Evolutionary conservation across 2,888 invertebrate species (phyloP).

Genomic region (Spodoptera picta): DNA sequence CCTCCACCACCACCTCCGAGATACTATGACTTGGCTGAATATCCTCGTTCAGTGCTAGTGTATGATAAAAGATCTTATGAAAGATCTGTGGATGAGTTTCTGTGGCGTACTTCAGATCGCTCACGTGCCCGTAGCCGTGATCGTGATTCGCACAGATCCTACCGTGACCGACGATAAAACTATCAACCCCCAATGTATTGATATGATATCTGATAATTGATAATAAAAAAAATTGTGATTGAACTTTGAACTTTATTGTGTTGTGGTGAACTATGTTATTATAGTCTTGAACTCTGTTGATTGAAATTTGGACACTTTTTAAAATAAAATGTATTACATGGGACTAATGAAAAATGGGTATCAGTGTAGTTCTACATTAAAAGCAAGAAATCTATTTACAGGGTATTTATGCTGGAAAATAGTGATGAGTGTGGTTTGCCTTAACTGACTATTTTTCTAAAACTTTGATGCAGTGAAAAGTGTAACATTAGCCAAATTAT

Average conservation of each 20-base stretch:
- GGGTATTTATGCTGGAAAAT: slow-evolving; percentile 32
- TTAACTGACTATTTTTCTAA: slow-evolving; percentile 22
- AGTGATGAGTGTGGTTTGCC: slow-evolving; percentile 38
- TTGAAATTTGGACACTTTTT: slow-evolving; percentile 49
- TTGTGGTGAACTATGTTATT: slow-evolving; percentile 77
- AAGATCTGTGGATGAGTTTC: slow-evolving; percentile 95
- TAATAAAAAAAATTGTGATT: slow-evolving; percentile 85
- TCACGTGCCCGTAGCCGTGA: slow-evolving; percentile 89
- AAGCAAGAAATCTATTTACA: slow-evolving; percentile 46
- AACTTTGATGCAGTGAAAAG: slow-evolving; percentile 26
- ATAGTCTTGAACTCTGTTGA: slow-evolving; percentile 58
- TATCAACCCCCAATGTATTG: slow-evolving; percentile 79
- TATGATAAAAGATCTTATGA: slow-evolving; percentile 95
- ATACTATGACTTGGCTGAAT: slow-evolving; percentile 92
- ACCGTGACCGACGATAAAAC: slow-evolving; percentile 89
- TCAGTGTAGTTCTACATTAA: slow-evolving; percentile 37
- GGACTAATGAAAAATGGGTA: slow-evolving; percentile 44
- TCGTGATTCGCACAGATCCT: slow-evolving; percentile 88
- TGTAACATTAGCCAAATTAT: slow-evolving; percentile 44
- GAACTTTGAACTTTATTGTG: slow-evolving; percentile 88
- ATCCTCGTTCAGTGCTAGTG: slow-evolving; percentile 90
- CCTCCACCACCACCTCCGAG: slow-evolving; percentile 91
- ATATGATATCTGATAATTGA: slow-evolving; percentile 74
- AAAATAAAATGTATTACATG: slow-evolving; percentile 40
- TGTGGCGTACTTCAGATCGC: slow-evolving; percentile 93